phyloP scores from a whole-genome alignment of 2,888 invertebrate genomes.

The Dorcus parallelipipedus region DNA sequence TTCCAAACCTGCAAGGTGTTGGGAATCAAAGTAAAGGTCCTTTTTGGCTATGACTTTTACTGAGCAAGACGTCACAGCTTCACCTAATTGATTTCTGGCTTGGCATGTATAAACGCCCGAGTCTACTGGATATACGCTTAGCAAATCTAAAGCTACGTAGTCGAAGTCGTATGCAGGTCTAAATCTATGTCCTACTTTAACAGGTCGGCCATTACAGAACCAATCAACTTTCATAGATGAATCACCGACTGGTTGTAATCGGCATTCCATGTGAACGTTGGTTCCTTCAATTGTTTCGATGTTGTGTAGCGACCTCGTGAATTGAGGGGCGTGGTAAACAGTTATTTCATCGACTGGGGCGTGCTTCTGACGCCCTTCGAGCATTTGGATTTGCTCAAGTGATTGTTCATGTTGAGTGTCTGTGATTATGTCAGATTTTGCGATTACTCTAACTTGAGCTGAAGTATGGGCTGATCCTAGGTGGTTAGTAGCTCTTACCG shows the following conservation, averaged over 20 bases:
- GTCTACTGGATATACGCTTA: conserved; percentile 96
- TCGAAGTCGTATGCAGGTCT: conserved; percentile 96
- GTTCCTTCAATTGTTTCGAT: conserved; percentile 88
- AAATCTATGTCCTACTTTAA: conserved; percentile 91
- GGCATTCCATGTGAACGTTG: conserved; percentile 88
- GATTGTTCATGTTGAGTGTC: conserved; percentile 92
- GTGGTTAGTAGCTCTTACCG: conserved; percentile 88
- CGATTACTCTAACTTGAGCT: conserved; percentile 83
- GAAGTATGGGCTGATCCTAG: conserved; percentile 90
- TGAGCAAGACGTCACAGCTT: conserved; percentile 90
- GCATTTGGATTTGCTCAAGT: conserved; percentile 84
- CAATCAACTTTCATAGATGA: conserved; percentile 92
- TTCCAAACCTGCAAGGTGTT: conserved; percentile 87
- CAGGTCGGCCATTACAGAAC: conserved; percentile 92
- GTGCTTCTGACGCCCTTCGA: conserved; percentile 75
- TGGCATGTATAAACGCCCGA: conserved; percentile 94
- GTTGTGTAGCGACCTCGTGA: conserved; percentile 82
- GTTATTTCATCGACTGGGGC: conserved; percentile 78
- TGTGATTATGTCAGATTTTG: conserved; percentile 76
- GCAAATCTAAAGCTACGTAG: conserved; percentile 92
- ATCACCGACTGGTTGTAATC: conserved; percentile 87
- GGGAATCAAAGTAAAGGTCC: conserved; percentile 81
- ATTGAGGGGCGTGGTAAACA: conserved; percentile 81
- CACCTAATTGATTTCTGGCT: conserved; percentile 91
- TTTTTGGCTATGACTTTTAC: conserved; percentile 86